Base-by-base conservation (phyloP, 64 coral and sea anemone species). In the Trachythela sp. region DNA sequence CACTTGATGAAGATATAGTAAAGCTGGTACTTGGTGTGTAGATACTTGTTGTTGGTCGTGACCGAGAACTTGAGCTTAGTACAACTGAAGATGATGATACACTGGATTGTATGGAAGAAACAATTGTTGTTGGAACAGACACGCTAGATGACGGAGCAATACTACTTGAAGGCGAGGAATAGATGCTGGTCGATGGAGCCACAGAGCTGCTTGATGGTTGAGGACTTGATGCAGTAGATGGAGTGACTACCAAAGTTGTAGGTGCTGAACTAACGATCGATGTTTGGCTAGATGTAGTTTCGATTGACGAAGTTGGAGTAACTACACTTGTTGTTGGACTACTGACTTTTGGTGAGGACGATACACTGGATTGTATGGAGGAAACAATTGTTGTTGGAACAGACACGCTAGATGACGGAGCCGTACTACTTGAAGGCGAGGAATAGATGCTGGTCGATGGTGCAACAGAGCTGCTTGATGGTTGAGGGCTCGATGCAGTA, bases 361-460 rank as follows among this genome's bases (percentile, higher is more conserved):
- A 14, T 68, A 7, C 5, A 22, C 20, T 68, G 15, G 30, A 6
- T 68, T 6, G 59, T 31, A 11, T 11, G 11, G 42, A 45, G 10
- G 36, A 70, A 4, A 85, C 51, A 35, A 72, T 88, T 18, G 45
- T 92, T 37, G 89, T 94, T 75, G 85, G 40, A 43, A 85, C 80
- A 24, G 85, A 88, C 8, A 88, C 24, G 18, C 54, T 64, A 20
- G 56, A 24, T 20, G 56, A 64, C 22, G 56, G 56, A 64, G 20
- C 8, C 7, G 17, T 27, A 26, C 56, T 80, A 34, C 36, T 92
- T 8, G 90, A 48, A 2, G 43, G 77, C 8, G 83, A 84, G 0
- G 88, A 67, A 8, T 84, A 89, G 24, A 90, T 71, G 2, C 71
- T 90, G 14, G 87, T 77, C 17, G 70, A 20, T 30, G 86, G 42